Evolutionary conservation across 1,140 invertebrate genomes (phyloP), one percentile per base, ranked within the genome.

Genomic region (Drosophila sp.): DNA sequence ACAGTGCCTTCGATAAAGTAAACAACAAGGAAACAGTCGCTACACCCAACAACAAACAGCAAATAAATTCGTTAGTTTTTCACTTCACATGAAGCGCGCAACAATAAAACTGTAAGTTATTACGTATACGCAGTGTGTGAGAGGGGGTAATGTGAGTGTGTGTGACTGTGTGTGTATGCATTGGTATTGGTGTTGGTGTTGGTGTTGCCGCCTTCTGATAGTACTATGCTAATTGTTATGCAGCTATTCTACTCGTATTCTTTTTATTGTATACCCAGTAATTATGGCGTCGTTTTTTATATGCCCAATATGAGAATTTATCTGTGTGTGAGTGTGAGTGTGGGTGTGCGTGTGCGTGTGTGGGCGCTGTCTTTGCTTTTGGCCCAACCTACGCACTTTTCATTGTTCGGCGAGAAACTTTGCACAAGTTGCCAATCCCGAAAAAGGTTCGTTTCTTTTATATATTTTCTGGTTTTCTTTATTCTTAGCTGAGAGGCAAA

Each of bases 1-100:
- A 77, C 81, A 78, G 82, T 87, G 83, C 78, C 82, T 87, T 87
- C 62, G 51, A 78, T 63, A 87, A 72, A 76, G 43, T 48, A 82
- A 87, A 70, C 61, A 76, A 79, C 58, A 45, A 57, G 41, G 11
- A 71, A 41, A 56, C 41, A 62, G 50, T 62, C 65, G 50, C 65
- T 34, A 56, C 56, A 75, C 16, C 50, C 59, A 63, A 16, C 61
- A 65, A 62, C 27, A 61, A 66, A 66, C 32, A 57, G 18, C 61
- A 64, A 64, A 59, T 48, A 73, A 64, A 54, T 73, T 73, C 48
- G 57, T 34, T 48, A 72, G 38, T 16, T 45, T 67, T 62, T 70
- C 25, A 57, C 50, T 72, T 67, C 48, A 54, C 18, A 61, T 67
- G 56, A 67, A 54, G 46, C 46, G 56, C 54, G 64, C 54, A 67